Evolutionary conservation across 2,888 invertebrate genomes (phyloP), one percentile per base, ranked within the genome.

Genomic region (Mongoloraphidia duomilia): DNA sequence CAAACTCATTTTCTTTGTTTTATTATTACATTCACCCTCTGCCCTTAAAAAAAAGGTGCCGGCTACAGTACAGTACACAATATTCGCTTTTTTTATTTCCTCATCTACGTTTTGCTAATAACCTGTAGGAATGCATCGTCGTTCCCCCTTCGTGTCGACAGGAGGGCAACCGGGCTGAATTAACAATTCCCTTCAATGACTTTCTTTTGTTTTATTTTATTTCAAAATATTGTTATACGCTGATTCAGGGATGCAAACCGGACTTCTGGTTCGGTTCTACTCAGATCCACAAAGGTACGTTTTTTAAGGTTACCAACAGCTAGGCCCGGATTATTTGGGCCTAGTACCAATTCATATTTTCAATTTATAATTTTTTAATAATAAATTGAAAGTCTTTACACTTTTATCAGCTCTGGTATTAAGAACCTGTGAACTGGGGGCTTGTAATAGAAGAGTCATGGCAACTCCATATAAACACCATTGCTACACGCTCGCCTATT

Each of bases 41-140:
- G 12, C 40, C 40, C 14, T 39, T 14, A 8, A 26, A 26, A 26
- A 26, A 26, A 26, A 26, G 9, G 40, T 14, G 12, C 13, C 40
- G 40, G 9, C 9, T 10, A 39, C 12, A 39, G 38, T 38, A 11
- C 12, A 38, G 40, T 39, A 39, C 59, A 59, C 60, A 58, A 58
- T 58, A 59, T 56, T 52, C 57, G 59, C 57, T 57, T 61, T 60
- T 61, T 60, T 58, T 62, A 59, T 61, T 59, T 57, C 58, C 61
- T 57, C 61, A 58, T 61, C 60, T 61, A 60, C 59, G 58, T 61
- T 58, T 56, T 61, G 58, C 60, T 63, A 63, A 63, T 63, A 63
- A 63, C 61, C 57, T 58, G 55, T 60, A 58, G 56, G 55, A 14
- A 12, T 39, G 26, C 40, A 39, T 39, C 14, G 8, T 39, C 10